Percentiles rank a stretch among this genome's conserved stretches.
These are phyloP conservation scores for Pristionchus mayeri DNA, from an alignment of 2,888 invertebrate species.

Conservation along the genomic window DNA sequence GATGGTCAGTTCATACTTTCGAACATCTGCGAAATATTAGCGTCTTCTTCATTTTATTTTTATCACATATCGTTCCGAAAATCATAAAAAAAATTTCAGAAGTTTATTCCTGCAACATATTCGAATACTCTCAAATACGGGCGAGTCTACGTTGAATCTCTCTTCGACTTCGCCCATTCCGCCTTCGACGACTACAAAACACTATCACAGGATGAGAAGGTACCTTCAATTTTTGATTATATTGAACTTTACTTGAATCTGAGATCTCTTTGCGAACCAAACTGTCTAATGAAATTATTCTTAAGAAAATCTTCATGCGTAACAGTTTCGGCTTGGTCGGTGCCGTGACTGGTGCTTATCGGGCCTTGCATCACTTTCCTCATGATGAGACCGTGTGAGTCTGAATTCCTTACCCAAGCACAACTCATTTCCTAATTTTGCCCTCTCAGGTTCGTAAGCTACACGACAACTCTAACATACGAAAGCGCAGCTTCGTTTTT, in stretches of 20 bases:
- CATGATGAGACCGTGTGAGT: constrained; percentile 12
- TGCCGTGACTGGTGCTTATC: background rate
- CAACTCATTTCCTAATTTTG: no score
- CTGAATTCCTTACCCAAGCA: no score
- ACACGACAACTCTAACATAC: background rate
- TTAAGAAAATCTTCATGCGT: background rate
- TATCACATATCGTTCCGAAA: background rate
- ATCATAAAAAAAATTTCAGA: background rate
- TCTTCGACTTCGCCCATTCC: background rate
- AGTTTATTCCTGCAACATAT: background rate
- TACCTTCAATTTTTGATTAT: background rate
- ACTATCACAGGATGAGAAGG: background rate
- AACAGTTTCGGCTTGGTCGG: background rate
- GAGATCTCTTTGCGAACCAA: background rate
- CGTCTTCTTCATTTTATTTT: background rate
- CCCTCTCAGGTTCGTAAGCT: background rate
- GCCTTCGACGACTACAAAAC: constrained; percentile 13
- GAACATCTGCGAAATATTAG: background rate
- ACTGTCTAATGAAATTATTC: background rate
- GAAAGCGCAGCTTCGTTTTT: background rate
- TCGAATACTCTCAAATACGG: background rate
- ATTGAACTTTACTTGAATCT: no score
- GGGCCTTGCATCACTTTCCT: background rate
- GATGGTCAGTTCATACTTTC: background rate
- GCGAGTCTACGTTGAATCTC: background rate